A percentile compares a stretch with the other conserved stretches of the same genome.
These are phyloP conservation scores for Cabera pusaria DNA, from an alignment of 2,888 invertebrate genomes.

Conservation along the genomic window DNA sequence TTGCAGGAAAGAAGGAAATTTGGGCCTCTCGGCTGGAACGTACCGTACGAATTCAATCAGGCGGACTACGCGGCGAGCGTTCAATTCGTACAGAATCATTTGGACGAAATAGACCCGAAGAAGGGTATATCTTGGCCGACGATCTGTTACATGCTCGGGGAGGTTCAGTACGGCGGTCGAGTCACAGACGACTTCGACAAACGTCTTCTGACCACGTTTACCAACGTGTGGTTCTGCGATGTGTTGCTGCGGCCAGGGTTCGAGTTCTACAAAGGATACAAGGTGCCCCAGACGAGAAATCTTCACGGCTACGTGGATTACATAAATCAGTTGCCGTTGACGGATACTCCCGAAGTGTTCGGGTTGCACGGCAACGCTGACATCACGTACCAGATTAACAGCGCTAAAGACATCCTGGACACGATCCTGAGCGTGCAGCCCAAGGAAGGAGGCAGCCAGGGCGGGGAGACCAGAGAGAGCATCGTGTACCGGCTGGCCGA, in stretches of 20 bases:
- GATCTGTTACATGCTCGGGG: slow-evolving; percentile 98
- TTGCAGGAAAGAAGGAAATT: slow-evolving; percentile 98
- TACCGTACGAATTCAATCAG: slow-evolving; percentile 98
- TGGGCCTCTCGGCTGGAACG: slow-evolving; percentile 98
- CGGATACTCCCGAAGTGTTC: slow-evolving; percentile 97
- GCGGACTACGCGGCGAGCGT: slow-evolving; percentile 98
- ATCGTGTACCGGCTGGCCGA: slow-evolving; percentile 96
- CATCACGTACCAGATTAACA: slow-evolving; percentile 98
- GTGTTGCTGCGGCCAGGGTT: slow-evolving; percentile 93
- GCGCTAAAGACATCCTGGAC: slow-evolving; percentile 96
- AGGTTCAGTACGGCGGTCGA: slow-evolving; percentile 93
- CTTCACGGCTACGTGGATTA: slow-evolving; percentile 91
- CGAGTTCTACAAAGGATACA: slow-evolving; percentile 96
- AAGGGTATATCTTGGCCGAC: slow-evolving; percentile 99
- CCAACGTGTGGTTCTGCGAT: slow-evolving; percentile 98
- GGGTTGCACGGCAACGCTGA: slow-evolving; percentile 98
- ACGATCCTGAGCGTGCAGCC: slow-evolving; percentile 98
- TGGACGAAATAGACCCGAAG: slow-evolving; percentile 98
- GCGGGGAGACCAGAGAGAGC: slow-evolving; percentile 96
- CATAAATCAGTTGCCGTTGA: slow-evolving; percentile 91
- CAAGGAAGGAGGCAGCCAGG: slow-evolving; percentile 95
- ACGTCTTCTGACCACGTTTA: slow-evolving; percentile 95
- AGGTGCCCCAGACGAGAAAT: slow-evolving; percentile 93
- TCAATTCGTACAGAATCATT: slow-evolving; percentile 97
- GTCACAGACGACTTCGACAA: slow-evolving; percentile 99